phyloP scores from a whole-genome alignment of 2,888 invertebrate species.

The Lasioglossum zephyrum region DNA sequence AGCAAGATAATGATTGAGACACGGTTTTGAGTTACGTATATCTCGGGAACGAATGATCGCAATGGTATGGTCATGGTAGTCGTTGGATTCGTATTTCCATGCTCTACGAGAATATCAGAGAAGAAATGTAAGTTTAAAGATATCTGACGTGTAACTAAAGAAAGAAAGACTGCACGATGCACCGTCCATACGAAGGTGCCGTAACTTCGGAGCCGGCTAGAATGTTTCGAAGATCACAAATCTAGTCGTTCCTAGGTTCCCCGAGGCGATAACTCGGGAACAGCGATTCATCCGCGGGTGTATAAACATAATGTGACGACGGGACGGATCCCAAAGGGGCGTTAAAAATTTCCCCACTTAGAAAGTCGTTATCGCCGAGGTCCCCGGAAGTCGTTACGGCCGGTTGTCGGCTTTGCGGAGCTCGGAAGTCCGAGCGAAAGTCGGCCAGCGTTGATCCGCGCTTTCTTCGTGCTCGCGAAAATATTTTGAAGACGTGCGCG shows the following conservation, averaged over 20 bases:
- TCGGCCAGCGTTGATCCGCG: constrained; percentile 28
- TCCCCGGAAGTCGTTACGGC: constrained; percentile 50
- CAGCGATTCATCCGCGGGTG: not conserved
- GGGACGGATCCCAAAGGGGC: constrained; percentile 5
- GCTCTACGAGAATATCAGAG: no score
- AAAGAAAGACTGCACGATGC: no score
- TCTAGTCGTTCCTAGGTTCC: not conserved
- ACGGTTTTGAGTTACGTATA: no score
- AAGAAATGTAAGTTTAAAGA: no score
- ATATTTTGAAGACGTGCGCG: constrained; percentile 51
- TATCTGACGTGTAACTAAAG: no score
- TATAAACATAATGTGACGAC: constrained; percentile 12
- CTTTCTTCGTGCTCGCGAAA: constrained; percentile 27
- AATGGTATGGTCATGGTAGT: no score
- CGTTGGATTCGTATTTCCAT: no score
- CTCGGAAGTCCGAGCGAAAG: not conserved
- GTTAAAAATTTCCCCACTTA: constrained; percentile 70
- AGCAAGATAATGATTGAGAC: no score
- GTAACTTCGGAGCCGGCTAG: not conserved
- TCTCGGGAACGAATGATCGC: no score
- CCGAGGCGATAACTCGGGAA: not conserved
- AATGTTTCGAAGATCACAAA: not conserved
- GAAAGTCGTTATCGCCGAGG: constrained; percentile 69
- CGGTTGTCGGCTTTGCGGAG: not conserved
- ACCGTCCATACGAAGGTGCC: not conserved